Conservation (phyloP, 2,797 vertebrate species). For the Melanotaenia trifasciata region DNA sequence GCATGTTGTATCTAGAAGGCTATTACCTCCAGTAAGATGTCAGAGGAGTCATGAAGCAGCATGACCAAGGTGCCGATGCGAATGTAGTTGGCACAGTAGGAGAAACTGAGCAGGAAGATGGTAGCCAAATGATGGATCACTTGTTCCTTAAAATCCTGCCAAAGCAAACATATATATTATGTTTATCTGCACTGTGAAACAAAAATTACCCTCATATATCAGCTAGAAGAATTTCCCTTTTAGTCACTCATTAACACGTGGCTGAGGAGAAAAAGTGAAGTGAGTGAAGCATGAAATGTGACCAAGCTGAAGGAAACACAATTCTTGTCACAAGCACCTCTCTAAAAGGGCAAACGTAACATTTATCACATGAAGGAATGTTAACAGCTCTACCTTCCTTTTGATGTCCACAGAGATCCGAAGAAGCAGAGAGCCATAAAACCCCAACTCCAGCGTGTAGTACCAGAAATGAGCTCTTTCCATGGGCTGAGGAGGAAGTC, state of each 20-base stretch:
- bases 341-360: constrained; percentile 12
- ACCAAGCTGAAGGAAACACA: not conserved
- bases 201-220: constrained; percentile 6
- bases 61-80: constrained; percentile 93
- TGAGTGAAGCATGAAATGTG: constrained; percentile 10
- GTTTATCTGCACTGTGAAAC: not conserved
- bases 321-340: not conserved
- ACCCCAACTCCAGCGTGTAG: constrained; percentile 92
- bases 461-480: constrained; percentile 88
- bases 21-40: constrained; percentile 92
- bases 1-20: constrained; percentile 2
- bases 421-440: constrained; percentile 92
- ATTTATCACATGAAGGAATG: not conserved
- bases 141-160: constrained; percentile 94
- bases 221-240: not conserved
- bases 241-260: constrained; percentile 23
- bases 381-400: constrained; percentile 86
- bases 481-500: constrained; percentile 82
- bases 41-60: constrained; percentile 92
- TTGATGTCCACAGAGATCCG: constrained; percentile 91
- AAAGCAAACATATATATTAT: constrained; percentile 9
- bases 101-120: constrained; percentile 94
- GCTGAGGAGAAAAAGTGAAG: constrained; percentile 16
- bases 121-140: constrained; percentile 94
- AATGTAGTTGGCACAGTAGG: constrained; percentile 93